phyloP scores from a whole-genome alignment of 2,113 vertebrate species.

The Odontophorus gujanensis region DNA sequence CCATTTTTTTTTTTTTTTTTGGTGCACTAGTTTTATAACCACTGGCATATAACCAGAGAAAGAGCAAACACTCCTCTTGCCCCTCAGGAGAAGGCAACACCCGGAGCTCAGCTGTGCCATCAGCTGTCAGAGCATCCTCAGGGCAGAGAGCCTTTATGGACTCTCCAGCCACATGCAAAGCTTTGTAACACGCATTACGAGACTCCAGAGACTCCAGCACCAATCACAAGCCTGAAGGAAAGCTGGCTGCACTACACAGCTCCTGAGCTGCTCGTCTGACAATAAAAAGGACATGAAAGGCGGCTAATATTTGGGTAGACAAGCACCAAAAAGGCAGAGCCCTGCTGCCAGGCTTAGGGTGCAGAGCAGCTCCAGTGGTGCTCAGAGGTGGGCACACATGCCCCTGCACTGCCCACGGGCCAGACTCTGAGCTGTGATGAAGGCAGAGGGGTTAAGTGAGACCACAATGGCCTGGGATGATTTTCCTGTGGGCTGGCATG shows the following conservation, averaged over 20 bases:
- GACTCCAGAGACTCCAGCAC: background rate
- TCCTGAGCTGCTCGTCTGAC: constrained; percentile 10
- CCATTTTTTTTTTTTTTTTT: background rate
- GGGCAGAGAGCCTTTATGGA: background rate
- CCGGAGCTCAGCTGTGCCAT: background rate
- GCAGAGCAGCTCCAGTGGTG: fast-evolving
- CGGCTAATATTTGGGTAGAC: background rate
- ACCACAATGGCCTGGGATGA: background rate
- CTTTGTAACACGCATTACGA: background rate
- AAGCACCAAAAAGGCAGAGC: background rate
- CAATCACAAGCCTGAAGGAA: background rate
- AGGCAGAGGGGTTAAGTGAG: background rate
- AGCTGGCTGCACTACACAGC: background rate
- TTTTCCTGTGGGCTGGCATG: constrained; percentile 34
- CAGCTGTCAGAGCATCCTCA: background rate
- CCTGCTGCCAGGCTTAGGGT: background rate
- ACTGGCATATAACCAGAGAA: background rate
- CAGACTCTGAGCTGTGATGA: background rate
- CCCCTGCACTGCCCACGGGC: background rate
- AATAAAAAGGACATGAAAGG: background rate
- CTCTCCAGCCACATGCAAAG: background rate
- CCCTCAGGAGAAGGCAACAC: background rate
- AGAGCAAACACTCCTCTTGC: background rate
- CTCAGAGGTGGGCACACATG: background rate
- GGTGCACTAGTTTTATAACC: background rate